Evolutionary conservation across 2,113 vertebrate species (phyloP), one percentile per base, ranked within the genome.

Genomic region (Struthio camelus): DNA sequence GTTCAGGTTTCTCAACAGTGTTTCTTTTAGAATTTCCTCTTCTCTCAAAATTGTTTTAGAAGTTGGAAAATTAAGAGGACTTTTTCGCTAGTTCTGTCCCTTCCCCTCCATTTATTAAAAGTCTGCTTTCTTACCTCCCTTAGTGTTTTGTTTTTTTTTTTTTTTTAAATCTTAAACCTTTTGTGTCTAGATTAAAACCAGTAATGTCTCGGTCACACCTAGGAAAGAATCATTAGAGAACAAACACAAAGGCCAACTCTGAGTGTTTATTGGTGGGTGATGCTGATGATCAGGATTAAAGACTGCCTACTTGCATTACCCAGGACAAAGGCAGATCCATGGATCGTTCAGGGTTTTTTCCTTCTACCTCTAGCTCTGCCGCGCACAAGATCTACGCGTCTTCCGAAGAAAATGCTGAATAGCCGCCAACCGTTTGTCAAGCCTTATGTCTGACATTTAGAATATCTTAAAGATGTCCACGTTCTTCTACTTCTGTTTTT

Each of bases 51-150:
- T 82, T 3, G 5, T 78, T 93, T 34, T 69, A 84, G 46, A 89
- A 75, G 28, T 44, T 91, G 79, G 59, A 86, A 94, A 81, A 75
- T 48, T 50, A 85, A 89, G 32, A 78, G 1, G 0, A 62, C 44
- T 46, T 53, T 76, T 65, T 19, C 46, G 56, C 40, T 36, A 48
- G 14, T 73, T 24, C 40, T 87, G 40, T 91, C 16, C 42, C 9
- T 81, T 78, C 66, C 59, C 20, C 36, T 22, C 15, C n/a, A 30
- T 70, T 95, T 93, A 95, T 91, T 97, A 95, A 97, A 97, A 64
- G 4, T 70, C 28, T 50, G 62, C 64, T 96, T 96, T 95, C 62
- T 95, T 87, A 96, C 5, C 13, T 91, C 28, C 6, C 0, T 15
- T 5, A 3, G 67, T 81, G 89, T 83, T 83, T 80, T n/a, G n/a